Percentiles rank a stretch among this genome's conserved stretches.
Conservation (phyloP, 2,888 invertebrate species). For the Linyphia triangularis region DNA sequence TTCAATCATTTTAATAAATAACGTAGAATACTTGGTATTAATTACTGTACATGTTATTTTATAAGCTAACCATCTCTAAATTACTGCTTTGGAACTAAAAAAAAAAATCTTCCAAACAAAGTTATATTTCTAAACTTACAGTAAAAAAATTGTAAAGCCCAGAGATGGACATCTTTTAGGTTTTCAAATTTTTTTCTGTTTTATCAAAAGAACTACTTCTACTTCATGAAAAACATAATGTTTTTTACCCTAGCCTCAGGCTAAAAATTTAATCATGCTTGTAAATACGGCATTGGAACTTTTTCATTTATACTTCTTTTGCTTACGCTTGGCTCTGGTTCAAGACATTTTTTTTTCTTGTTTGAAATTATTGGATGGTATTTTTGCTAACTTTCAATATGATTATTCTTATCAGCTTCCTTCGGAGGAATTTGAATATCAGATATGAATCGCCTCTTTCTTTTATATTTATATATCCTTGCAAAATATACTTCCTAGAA, state of each 20-base stretch:
- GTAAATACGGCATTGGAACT: constrained; percentile 46
- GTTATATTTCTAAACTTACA: too few relatives aligned
- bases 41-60: too few relatives aligned
- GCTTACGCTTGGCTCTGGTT: constrained; percentile 31
- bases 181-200: constrained; percentile 14
- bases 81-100: neutral
- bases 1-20: constrained; percentile 44
- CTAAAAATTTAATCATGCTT: constrained; percentile 69
- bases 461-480: constrained; percentile 5
- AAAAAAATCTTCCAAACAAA: neutral
- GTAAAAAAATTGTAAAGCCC: too few relatives aligned
- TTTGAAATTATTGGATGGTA: constrained; percentile 41
- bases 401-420: constrained; percentile 44
- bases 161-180: too few relatives aligned
- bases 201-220: constrained; percentile 56
- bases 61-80: neutral
- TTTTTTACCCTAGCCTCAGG: constrained; percentile 29
- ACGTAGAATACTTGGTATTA: too few relatives aligned
- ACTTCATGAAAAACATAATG: neutral
- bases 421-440: constrained; percentile 38
- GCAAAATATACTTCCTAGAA: neutral
- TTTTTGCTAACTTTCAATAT: constrained; percentile 32
- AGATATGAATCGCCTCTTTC: neutral
- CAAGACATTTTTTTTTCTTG: constrained; percentile 33
- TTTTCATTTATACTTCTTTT: constrained; percentile 37